These are phyloP conservation scores for Fragum fragum DNA, from an alignment of 2,888 invertebrate genomes.

Conservation along the genomic window DNA sequence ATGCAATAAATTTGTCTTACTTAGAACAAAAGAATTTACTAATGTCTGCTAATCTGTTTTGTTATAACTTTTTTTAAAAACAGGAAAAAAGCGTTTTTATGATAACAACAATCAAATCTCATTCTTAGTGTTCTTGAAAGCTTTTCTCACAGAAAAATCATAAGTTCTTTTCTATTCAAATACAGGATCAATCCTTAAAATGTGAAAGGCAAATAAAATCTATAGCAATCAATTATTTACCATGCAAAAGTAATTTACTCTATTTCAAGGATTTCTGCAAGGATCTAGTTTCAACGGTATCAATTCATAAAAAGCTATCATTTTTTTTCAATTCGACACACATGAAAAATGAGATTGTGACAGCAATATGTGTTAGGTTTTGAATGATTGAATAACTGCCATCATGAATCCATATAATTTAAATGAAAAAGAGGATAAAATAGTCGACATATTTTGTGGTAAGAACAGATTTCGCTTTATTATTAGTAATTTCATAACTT, in stretches of 20 bases:
- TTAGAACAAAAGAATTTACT: too few species aligned
- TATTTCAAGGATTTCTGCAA: background rate
- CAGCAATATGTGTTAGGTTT: background rate
- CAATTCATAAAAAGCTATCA: background rate
- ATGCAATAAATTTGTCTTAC: too few species aligned
- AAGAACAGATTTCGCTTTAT: background rate
- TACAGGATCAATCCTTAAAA: too few species aligned
- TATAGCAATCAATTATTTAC: background rate
- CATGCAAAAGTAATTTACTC: background rate
- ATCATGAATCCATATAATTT: conserved; percentile 24
- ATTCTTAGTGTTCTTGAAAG: too few species aligned
- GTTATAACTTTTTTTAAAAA: too few species aligned
- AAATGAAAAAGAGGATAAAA: conserved; percentile 23
- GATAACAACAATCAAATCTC: too few species aligned
- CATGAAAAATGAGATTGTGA: conserved; percentile 3
- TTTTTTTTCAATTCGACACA: background rate
- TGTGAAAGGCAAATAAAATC: background rate
- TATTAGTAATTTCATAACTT: background rate
- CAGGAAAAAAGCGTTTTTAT: too few species aligned
- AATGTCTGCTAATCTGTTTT: too few species aligned
- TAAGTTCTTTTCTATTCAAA: too few species aligned
- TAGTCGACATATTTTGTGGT: conserved; percentile 26
- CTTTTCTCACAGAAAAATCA: too few species aligned
- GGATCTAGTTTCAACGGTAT: background rate
- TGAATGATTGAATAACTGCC: background rate